phyloP scores from a whole-genome alignment of 2,113 vertebrate species.

The Hemichromis elongatus region DNA sequence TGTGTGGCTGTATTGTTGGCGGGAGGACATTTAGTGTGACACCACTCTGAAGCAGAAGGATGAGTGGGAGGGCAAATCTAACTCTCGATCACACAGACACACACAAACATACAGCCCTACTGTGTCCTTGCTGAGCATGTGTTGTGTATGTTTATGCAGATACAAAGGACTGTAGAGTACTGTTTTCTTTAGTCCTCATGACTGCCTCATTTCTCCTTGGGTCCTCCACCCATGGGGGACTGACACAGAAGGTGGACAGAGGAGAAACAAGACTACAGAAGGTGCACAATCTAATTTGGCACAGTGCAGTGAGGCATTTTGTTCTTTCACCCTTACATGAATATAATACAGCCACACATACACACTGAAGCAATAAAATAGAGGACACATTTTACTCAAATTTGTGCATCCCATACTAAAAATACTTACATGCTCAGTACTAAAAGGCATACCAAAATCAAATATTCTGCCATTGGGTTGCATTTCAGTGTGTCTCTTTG shows the following conservation, averaged over 20 bases:
- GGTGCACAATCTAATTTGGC: constrained; percentile 14
- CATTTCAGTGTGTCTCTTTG: background rate
- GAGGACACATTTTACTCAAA: background rate
- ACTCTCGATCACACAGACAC: constrained; percentile 13
- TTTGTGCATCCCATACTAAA: background rate
- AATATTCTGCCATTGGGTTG: background rate
- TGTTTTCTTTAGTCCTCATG: background rate
- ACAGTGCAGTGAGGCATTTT: background rate
- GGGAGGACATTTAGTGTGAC: constrained; percentile 58
- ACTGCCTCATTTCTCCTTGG: constrained; percentile 19
- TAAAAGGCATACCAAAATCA: background rate
- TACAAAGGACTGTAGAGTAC: constrained; percentile 1
- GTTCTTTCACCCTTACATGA: background rate
- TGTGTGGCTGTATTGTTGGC: constrained; percentile 43
- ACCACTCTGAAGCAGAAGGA: constrained; percentile 49
- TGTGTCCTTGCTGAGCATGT: constrained; percentile 34
- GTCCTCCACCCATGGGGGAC: background rate
- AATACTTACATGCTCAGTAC: background rate
- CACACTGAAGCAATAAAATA: background rate
- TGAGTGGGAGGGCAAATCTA: constrained; percentile 48
- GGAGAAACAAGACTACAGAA: constrained; percentile 10
- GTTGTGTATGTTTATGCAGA: constrained; percentile 12
- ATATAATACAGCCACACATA: background rate
- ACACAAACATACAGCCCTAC: constrained; percentile 21
- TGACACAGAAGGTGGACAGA: constrained; percentile 21